Conservation (phyloP, 2,888 invertebrate species). For the Dendrolimus houi region DNA sequence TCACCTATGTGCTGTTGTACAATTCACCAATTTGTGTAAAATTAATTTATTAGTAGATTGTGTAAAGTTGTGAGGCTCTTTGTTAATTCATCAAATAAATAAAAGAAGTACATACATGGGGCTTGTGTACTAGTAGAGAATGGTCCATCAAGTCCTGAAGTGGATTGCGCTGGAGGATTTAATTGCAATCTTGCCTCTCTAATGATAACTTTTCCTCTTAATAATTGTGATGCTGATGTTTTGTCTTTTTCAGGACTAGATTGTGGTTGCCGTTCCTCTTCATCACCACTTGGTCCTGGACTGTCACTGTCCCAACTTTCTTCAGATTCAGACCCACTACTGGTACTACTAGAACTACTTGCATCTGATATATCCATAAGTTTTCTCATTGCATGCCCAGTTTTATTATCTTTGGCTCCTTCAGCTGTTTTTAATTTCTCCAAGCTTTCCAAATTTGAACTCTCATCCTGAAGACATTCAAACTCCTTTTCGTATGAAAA, state of each 20-base stretch:
- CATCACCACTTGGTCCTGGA: conserved; percentile 51
- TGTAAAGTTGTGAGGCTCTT: no score
- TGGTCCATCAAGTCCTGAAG: conserved; percentile 78
- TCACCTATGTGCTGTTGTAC: no score
- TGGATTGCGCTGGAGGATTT: conserved; percentile 57
- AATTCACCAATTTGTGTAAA: no score
- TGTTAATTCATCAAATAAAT: background rate
- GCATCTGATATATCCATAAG: conserved; percentile 70
- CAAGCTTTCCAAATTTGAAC: conserved; percentile 47
- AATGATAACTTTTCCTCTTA: conserved; percentile 81
- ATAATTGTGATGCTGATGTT: conserved; percentile 61
- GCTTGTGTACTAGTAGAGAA: conserved; percentile 72
- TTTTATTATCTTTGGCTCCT: conserved; percentile 51
- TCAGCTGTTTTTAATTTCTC: conserved; percentile 50
- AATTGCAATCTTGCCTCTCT: conserved; percentile 81
- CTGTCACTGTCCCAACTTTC: conserved; percentile 67
- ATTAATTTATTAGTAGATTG: background rate
- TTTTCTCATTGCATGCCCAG: conserved; percentile 66
- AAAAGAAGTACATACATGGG: conserved; percentile 47
- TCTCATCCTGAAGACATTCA: conserved; percentile 55
- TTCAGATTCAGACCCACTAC: conserved; percentile 63
- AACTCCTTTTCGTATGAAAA: conserved; percentile 63
- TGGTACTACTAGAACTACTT: conserved; percentile 61
- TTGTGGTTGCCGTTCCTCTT: conserved; percentile 51
- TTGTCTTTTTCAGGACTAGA: conserved; percentile 67